A percentile compares a stretch with the other conserved stretches of the same genome.
These are phyloP conservation scores for Xestoiulus laeticollis DNA, from an alignment of 2,888 invertebrate genomes.

Conservation along the genomic window DNA sequence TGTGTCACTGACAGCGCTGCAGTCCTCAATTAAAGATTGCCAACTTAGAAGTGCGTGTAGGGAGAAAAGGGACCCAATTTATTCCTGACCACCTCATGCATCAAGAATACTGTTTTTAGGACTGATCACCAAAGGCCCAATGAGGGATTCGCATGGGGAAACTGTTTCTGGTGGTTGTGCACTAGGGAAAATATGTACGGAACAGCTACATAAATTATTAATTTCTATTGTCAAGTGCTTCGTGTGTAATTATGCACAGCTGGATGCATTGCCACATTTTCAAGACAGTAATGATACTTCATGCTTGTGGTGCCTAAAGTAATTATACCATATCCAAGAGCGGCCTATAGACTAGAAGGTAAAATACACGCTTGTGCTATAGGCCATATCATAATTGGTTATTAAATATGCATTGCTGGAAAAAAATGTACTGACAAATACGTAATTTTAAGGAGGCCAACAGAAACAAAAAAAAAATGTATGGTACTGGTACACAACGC, in stretches of 20 bases:
- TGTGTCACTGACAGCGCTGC: background rate
- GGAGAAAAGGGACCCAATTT: background rate
- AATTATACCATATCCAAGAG: background rate
- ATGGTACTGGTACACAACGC: background rate
- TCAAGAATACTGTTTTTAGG: background rate
- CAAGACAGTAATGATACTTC: conserved; percentile 17
- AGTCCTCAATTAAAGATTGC: background rate
- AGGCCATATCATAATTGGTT: background rate
- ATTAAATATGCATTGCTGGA: background rate
- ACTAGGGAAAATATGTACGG: background rate
- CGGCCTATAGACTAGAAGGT: background rate
- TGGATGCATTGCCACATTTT: background rate
- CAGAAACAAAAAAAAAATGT: background rate
- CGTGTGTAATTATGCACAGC: background rate
- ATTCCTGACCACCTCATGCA: too few relatives aligned
- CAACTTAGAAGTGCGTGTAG: background rate
- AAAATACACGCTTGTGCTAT: background rate
- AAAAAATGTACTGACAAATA: background rate
- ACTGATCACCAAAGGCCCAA: background rate
- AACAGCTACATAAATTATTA: background rate
- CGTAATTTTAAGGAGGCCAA: background rate
- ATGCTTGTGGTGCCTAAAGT: background rate
- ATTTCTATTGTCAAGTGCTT: background rate
- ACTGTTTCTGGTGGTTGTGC: background rate
- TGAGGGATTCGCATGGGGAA: background rate